Evolutionary conservation across 2,797 vertebrate genomes (phyloP), one percentile per base, ranked within the genome.

Genomic region (Leontopithecus rosalia): DNA sequence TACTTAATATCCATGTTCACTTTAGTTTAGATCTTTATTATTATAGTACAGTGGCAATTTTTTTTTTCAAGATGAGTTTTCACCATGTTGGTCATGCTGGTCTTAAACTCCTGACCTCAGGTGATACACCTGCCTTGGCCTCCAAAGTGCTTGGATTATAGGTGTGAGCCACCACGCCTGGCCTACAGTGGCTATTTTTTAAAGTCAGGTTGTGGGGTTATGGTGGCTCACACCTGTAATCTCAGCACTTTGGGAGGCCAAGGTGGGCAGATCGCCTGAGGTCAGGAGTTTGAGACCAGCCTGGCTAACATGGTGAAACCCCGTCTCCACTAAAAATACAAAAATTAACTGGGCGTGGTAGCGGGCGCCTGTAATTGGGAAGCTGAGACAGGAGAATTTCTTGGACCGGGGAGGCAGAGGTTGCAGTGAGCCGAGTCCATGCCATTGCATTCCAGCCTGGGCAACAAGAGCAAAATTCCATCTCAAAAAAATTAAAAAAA

Each of bases 1-100:
- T 96, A 80, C 75, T 43, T 83, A 76, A 82, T 90, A 12, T 13
- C 92, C 33, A 22, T 70, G 72, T 88, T 95, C 87, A 81, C 33
- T 90, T 91, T 96, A 75, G 64, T 86, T 89, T 91, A 87, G 76
- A 93, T 39, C 30, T 95, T 94, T 91, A 52, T 94, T 97, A 2
- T 88, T 91, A 9, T 80, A 75, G 52, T 79, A 43, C n/a, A 92
- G 61, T 77, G 22, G n/a, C 33, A 88, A 8, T 77, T 81, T 72
- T 91, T 93, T n/a, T 43, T 43, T 43, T 43, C 43, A 10, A 43
- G 43, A 43, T 9, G 5, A 43, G 43, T 2, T 43, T 43, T 43
- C 43, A 43, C 43, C 43, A 43, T 43, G 43, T 43, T 43, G 43
- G 43, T 43, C 43, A 43, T 43, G 43, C 43, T 43, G 43, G 43